Evolutionary conservation across 2,888 invertebrate species (phyloP).

Genomic region (Leucania comma): DNA sequence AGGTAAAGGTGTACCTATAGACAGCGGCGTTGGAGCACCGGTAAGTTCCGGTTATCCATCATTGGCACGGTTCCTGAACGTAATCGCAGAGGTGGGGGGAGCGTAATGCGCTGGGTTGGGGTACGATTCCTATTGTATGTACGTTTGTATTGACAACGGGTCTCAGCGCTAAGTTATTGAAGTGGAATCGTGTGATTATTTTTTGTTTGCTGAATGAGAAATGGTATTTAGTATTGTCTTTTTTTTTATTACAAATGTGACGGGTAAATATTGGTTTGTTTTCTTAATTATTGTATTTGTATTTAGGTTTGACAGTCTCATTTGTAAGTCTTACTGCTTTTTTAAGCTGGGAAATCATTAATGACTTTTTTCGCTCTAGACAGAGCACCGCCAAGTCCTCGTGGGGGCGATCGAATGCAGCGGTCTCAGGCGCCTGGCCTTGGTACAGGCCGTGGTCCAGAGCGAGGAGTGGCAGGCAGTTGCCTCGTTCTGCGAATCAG

Average conservation of each 20-base stretch:
- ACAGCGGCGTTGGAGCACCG: conserved; percentile 62
- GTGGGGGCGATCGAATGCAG: too few relatives aligned
- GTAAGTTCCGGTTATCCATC: conserved; percentile 84
- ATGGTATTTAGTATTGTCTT: conserved; percentile 7
- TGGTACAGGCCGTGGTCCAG: too few relatives aligned
- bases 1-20: conserved; percentile 36
- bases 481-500: too few relatives aligned
- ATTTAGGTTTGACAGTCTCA: neutral
- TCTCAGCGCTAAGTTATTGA: conserved; percentile 61
- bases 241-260: conserved; percentile 3
- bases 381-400: too few relatives aligned
- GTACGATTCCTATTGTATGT: conserved; percentile 62
- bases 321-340: neutral
- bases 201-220: conserved; percentile 9
- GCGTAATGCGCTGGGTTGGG: conserved; percentile 64
- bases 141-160: conserved; percentile 53
- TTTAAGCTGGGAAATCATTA: too few relatives aligned
- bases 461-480: too few relatives aligned
- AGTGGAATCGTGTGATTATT: conserved; percentile 46
- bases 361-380: too few relatives aligned
- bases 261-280: neutral
- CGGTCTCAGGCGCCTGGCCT: too few relatives aligned
- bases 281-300: neutral
- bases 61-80: conserved; percentile 79
- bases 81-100: conserved; percentile 71